phyloP scores from a whole-genome alignment of 2,113 vertebrate genomes.

The Regulus satrapa region DNA sequence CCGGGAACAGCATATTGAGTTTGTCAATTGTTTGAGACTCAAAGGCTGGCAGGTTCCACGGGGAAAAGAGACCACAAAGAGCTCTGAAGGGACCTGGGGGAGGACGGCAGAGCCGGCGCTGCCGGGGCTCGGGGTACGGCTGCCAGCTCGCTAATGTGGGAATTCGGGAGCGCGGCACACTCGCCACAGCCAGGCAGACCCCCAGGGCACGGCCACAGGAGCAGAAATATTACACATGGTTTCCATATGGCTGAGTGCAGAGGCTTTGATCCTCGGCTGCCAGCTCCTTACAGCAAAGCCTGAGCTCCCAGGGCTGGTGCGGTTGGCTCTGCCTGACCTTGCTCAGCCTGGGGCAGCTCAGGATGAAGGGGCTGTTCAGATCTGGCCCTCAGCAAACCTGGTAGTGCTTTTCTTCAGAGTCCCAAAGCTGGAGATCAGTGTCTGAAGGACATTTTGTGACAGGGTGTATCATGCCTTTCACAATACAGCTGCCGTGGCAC shows the following conservation, averaged over 20 bases:
- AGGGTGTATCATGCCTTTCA: not conserved
- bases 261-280: not conserved
- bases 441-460: not conserved
- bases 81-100: not conserved
- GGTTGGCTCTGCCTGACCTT: not conserved
- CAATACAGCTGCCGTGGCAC: accelerated
- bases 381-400: not conserved
- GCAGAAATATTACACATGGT: not conserved
- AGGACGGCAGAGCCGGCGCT: accelerated
- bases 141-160: not conserved
- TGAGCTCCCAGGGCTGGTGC: accelerated
- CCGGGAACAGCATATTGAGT: not conserved
- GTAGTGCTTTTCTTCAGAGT: not conserved
- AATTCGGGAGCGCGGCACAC: not conserved
- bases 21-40: not conserved
- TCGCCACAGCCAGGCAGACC: not conserved
- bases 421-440: not conserved
- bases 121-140: not conserved
- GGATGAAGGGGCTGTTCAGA: not conserved
- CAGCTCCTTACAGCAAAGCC: not conserved
- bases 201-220: not conserved
- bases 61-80: not conserved
- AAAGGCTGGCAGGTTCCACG: not conserved
- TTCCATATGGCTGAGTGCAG: not conserved
- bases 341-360: not conserved